Evolutionary conservation across 1,140 invertebrate species (phyloP).

Genomic region (Cataglyphis hispanica): DNA sequence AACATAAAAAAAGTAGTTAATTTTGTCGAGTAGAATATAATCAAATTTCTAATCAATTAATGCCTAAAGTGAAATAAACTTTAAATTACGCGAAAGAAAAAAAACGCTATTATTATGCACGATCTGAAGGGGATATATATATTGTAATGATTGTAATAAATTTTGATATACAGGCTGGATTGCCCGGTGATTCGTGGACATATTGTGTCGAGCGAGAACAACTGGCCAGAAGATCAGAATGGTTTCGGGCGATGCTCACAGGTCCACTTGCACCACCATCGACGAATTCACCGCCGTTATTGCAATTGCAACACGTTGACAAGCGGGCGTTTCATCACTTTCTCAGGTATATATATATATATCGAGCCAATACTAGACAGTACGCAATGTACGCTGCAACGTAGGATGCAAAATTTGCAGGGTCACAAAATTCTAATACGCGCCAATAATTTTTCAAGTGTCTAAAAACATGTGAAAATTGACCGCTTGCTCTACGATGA

Average conservation of each 20-base stretch:
- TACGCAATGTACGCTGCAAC: no score
- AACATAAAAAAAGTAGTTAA: neutral
- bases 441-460: no score
- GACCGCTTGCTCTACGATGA: no score
- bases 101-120: no score
- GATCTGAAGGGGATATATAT: neutral
- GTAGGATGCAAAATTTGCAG: no score
- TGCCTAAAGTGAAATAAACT: neutral
- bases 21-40: neutral
- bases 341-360: slow-evolving; percentile 84
- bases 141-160: neutral
- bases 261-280: slow-evolving; percentile 85
- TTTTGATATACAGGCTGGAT: slow-evolving; percentile 76
- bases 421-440: slow-evolving; percentile 21
- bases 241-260: slow-evolving; percentile 88
- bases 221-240: slow-evolving; percentile 80
- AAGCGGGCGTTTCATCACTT: slow-evolving; percentile 90
- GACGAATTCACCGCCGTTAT: slow-evolving; percentile 76
- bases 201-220: slow-evolving; percentile 80
- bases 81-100: slow-evolving; percentile 5
- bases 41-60: neutral
- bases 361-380: no score
- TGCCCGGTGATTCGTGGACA: slow-evolving; percentile 82
- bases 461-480: no score
- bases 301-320: slow-evolving; percentile 88